Base-by-base conservation (phyloP, 2,113 vertebrate genomes). In the Sphyrna mokarran region DNA sequence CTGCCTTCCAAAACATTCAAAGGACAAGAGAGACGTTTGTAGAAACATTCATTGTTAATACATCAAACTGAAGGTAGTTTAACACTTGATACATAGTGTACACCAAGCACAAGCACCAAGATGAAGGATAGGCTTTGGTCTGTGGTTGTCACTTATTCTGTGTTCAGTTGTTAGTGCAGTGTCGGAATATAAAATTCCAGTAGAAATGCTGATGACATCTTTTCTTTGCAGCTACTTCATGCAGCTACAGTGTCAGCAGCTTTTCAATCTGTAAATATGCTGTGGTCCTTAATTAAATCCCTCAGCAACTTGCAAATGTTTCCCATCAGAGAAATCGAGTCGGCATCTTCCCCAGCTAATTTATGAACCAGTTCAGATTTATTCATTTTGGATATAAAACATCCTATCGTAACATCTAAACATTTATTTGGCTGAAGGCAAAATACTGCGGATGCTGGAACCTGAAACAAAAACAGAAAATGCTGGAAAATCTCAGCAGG, bases 231-330 rank as follows among this genome's bases (percentile, higher is more conserved):
- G 37, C 20, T 26, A 69, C 22, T 48, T 0, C 68, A 14, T 20
- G 26, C 29, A 48, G 33, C 40, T 70, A 76, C 37, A 33, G 11
- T 70, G 69, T 95, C 94, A 72, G 94, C 69, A 54, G 69, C 43
- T 70, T 95, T 95, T 95, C 40, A 54, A 33, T 95, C 66, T 76
- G 94, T 76, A 95, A 95, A 72, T 69, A 72, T 0, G 0, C 63
- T 23, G 94, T 33, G 26, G 69, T 11, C 23, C 66, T 76, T 95
- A 95, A 95, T 95, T 72, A 95, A 95, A 95, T 93, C 37, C 89
- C 26, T 23, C 93, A 54, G 69, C 68, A 95, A 54, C 94, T 48
- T 95, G 68, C 43, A 95, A 72, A 54, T 95, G 29, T 54, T 40
- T 95, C 66, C 54, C 11, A 26, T 95, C 94, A 95, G n/a, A 72